Conservation (phyloP, 2,888 invertebrate genomes). For the Smittia aterrima region DNA sequence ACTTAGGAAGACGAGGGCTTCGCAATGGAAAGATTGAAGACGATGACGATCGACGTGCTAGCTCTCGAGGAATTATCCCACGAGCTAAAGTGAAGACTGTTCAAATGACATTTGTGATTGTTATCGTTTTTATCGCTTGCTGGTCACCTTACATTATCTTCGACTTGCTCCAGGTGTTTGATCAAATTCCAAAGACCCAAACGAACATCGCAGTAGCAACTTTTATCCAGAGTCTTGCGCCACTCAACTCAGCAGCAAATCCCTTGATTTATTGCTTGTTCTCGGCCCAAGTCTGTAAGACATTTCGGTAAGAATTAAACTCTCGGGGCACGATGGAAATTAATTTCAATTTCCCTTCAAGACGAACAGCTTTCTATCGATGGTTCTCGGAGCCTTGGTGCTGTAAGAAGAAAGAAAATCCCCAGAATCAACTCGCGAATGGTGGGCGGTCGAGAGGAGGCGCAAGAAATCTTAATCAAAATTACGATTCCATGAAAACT, state of each 20-base stretch:
- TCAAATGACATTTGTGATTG: constrained; percentile 96
- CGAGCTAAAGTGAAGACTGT: constrained; percentile 95
- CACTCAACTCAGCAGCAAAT: constrained; percentile 90
- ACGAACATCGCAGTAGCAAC: constrained; percentile 81
- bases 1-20: constrained; percentile 44
- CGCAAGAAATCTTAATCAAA: constrained; percentile 49
- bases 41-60: constrained; percentile 64
- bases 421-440: constrained; percentile 42
- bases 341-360: constrained; percentile 42
- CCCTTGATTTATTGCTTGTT: constrained; percentile 93
- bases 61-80: constrained; percentile 89
- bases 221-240: constrained; percentile 87
- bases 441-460: constrained; percentile 15
- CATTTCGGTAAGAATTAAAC: background rate
- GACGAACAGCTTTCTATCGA: constrained; percentile 64
- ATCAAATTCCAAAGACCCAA: constrained; percentile 74
- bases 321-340: background rate
- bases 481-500: constrained; percentile 54
- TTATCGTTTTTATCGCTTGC: constrained; percentile 81
- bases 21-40: background rate
- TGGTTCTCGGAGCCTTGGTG: constrained; percentile 59
- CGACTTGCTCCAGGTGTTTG: constrained; percentile 86
- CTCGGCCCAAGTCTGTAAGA: constrained; percentile 69
- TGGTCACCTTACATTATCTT: constrained; percentile 95
- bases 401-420: constrained; percentile 52